Evolutionary conservation across 2,888 invertebrate species (phyloP).

Genomic region (Steinernema scapterisci): DNA sequence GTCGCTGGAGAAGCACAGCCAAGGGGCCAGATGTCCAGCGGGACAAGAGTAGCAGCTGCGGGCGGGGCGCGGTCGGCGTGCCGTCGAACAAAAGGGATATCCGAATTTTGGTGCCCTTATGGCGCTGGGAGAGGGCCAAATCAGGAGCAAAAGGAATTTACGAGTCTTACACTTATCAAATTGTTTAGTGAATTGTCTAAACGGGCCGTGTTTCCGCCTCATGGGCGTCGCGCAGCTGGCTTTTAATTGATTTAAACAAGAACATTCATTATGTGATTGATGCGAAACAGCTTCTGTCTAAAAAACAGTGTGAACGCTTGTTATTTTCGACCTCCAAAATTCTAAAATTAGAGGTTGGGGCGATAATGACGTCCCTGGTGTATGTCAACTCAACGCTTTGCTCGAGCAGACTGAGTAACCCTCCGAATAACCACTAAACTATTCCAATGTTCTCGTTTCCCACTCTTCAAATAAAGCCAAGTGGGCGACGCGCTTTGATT

Average conservation of each 20-base stretch:
- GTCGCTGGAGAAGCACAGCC: conserved; percentile 1
- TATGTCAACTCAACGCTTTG: too few relatives aligned
- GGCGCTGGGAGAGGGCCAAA: conserved; percentile 10
- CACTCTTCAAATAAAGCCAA: too few relatives aligned
- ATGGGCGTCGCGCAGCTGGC: conserved; percentile 9
- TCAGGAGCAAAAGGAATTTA: conserved; percentile 21
- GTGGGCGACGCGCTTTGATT: too few relatives aligned
- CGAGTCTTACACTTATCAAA: conserved; percentile 24
- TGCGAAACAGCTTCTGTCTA: background rate
- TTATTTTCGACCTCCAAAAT: too few relatives aligned
- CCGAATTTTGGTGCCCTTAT: conserved; percentile 17
- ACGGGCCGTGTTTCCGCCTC: background rate
- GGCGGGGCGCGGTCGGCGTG: conserved; percentile 23
- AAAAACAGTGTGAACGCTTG: background rate
- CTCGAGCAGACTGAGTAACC: too few relatives aligned
- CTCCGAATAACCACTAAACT: too few relatives aligned
- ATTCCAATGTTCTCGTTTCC: too few relatives aligned
- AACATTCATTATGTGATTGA: background rate
- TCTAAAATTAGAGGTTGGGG: too few relatives aligned
- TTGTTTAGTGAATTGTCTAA: background rate
- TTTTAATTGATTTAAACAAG: background rate
- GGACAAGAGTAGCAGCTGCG: conserved; percentile 20
- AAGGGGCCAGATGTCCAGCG: conserved; percentile 28
- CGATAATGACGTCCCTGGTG: too few relatives aligned
- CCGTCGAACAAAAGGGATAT: conserved; percentile 28